Evolutionary conservation across 2,888 invertebrate genomes (phyloP).

Genomic region (Ectobius pallidus): DNA sequence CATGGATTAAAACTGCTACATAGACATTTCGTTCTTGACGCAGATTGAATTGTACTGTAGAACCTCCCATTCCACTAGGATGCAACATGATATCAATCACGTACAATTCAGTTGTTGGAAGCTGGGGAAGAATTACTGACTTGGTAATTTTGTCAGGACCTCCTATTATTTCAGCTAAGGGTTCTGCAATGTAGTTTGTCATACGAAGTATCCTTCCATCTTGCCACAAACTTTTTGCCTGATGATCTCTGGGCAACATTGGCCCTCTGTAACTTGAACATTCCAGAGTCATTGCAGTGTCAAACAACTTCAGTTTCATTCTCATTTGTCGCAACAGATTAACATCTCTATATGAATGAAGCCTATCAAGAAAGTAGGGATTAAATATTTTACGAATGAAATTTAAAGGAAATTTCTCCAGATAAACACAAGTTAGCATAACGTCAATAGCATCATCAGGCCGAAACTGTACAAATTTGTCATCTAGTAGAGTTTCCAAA

Average conservation of each 20-base stretch:
- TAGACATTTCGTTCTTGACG: constrained; percentile 56
- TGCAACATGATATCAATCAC: constrained; percentile 66
- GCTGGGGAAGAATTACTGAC: constrained; percentile 60
- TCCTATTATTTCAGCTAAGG: constrained; percentile 57
- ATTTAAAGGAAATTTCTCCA: constrained; percentile 65
- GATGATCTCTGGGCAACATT: constrained; percentile 61
- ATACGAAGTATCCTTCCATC: constrained; percentile 62
- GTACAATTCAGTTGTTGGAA: constrained; percentile 64
- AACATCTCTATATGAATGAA: constrained; percentile 55
- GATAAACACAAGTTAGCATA: constrained; percentile 67
- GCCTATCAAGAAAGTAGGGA: constrained; percentile 64
- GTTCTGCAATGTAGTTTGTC: constrained; percentile 56
- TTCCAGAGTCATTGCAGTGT: constrained; percentile 68
- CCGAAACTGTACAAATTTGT: constrained; percentile 63
- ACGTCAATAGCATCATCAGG: constrained; percentile 65
- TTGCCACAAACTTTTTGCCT: constrained; percentile 58
- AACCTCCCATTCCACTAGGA: constrained; percentile 53
- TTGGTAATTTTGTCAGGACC: constrained; percentile 58
- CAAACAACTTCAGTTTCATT: constrained; percentile 64
- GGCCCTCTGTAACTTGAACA: constrained; percentile 64
- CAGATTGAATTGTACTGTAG: constrained; percentile 58
- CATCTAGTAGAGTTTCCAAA: constrained; percentile 60
- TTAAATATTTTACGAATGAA: constrained; percentile 65
- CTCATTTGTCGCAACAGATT: constrained; percentile 53
- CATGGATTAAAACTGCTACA: constrained; percentile 65